Base-by-base conservation (phyloP, 2,113 vertebrate species). In the Oncorhynchus nerka region DNA sequence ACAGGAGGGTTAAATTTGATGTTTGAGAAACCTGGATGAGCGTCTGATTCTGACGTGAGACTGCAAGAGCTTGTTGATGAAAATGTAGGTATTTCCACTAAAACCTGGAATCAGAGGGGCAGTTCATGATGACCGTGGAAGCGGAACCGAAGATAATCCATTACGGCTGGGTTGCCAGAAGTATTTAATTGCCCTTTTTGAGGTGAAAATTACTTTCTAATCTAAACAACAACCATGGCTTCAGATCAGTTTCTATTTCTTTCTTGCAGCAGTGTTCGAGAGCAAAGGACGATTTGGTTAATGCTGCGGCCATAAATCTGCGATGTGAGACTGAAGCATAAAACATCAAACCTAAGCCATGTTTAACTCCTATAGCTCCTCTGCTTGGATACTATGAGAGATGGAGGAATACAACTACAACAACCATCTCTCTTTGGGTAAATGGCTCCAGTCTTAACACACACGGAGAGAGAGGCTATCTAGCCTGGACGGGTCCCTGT, bases 21-120 rank as follows among this genome's bases (percentile, higher is more conserved):
- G 39, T 45, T 45, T 45, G 39, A 45, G 39, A 45, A 11, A 45
- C 39, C 8, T 45, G 9, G 39, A 3, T 45, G 39, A 45, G 3
- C 2, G 39, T 45, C 39, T 45, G 11, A 45, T 45, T 45, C 9
- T 45, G 39, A 3, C 39, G 8, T 45, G 39, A 45, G 9, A 11
- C 39, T 45, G 39, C 11, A 8, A 45, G 39, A 45, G 9, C 39
- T 45, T 45, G 39, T 11, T 45, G 39, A 45, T 45, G 68, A 55
- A 77, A 78, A 87, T 83, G 78, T 77, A 86, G 75, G 85, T 86
- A 74, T 78, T 78, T 81, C 75, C 75, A 61, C 15, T 16, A 78
- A 81, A 84, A 84, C 80, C 76, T 68, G 51, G 64, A 84, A 78
- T 80, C 24, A 20, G 70, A 19, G 74, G 83, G 85, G 85, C 62